Percentiles rank a stretch among this genome's conserved stretches.
Evolutionary conservation across 2,888 invertebrate genomes (phyloP).

Genomic region (Unio pictorum): DNA sequence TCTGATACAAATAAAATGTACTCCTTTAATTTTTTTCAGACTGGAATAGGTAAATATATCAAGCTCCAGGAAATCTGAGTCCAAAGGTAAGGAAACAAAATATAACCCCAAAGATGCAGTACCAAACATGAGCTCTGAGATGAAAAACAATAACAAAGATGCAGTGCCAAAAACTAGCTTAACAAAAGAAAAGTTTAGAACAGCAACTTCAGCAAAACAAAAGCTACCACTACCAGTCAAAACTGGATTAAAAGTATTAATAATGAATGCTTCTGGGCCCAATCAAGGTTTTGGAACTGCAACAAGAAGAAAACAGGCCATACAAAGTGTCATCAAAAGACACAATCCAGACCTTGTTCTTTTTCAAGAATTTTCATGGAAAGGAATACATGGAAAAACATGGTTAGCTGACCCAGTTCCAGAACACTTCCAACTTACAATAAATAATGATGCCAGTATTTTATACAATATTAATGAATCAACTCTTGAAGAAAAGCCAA

Average conservation of each 20-base stretch:
- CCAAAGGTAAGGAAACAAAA: too few species aligned
- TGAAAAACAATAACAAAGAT: too few species aligned
- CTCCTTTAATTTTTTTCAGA: too few species aligned
- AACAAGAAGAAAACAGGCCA: constrained; percentile 16
- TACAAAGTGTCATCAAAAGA: constrained; percentile 12
- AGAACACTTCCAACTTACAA: constrained; percentile 13
- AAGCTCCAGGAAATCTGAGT: too few species aligned
- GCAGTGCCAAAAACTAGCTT: too few species aligned
- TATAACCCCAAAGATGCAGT: too few species aligned
- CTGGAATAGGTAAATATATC: too few species aligned
- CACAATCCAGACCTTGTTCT: constrained; percentile 16
- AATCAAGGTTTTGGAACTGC: constrained; percentile 6
- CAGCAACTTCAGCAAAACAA: too few species aligned
- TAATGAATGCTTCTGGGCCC: constrained; percentile 21
- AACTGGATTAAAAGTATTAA: constrained; percentile 8
- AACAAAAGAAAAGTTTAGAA: too few species aligned
- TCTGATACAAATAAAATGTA: too few species aligned
- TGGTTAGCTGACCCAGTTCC: constrained; percentile 22
- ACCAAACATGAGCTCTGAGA: too few species aligned
- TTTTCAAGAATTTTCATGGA: constrained; percentile 25
- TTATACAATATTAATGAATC: constrained; percentile 11
- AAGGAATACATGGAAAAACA: constrained; percentile 14
- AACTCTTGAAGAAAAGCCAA: constrained; percentile 9
- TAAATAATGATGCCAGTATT: constrained; percentile 19
- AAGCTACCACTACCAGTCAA: too few species aligned